Conservation (phyloP, 2,888 invertebrate genomes). For the Rhaphigaster nebulosa region DNA sequence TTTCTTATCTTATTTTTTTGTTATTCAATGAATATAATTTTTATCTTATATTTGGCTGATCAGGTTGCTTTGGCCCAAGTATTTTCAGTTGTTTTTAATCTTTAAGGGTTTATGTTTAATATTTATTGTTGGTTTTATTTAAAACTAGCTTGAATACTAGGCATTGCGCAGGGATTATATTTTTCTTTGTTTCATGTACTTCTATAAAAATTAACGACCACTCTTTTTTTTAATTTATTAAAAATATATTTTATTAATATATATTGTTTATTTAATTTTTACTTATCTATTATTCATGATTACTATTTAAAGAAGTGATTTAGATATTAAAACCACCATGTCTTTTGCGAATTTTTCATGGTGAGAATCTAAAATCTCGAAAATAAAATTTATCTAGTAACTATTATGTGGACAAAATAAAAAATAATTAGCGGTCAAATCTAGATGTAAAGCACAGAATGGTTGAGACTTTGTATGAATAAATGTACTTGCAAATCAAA, state of each 20-base stretch:
- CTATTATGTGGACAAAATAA: no score
- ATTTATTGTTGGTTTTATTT: neutral
- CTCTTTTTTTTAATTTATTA: neutral
- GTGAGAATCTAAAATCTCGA: neutral
- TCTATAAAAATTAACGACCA: neutral
- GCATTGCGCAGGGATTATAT: neutral
- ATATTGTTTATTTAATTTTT: no score
- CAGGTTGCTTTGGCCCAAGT: neutral
- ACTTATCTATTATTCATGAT: no score
- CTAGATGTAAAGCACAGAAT: no score
- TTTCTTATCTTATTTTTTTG: neutral
- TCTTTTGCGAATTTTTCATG: neutral
- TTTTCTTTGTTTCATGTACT: neutral
- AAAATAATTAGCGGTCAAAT: no score
- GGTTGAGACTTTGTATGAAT: no score
- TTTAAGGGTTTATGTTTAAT: neutral
- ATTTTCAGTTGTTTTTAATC: neutral
- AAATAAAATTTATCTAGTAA: no score
- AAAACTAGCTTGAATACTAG: neutral
- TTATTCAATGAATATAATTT: neutral
- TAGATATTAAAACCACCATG: no score
- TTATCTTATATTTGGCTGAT: neutral
- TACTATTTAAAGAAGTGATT: neutral
- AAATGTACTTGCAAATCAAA: no score
- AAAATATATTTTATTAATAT: no score